Percentiles rank a stretch among this genome's conserved stretches.
phyloP scores from a whole-genome alignment of 2,113 vertebrate species.

The Loxodonta africana region DNA sequence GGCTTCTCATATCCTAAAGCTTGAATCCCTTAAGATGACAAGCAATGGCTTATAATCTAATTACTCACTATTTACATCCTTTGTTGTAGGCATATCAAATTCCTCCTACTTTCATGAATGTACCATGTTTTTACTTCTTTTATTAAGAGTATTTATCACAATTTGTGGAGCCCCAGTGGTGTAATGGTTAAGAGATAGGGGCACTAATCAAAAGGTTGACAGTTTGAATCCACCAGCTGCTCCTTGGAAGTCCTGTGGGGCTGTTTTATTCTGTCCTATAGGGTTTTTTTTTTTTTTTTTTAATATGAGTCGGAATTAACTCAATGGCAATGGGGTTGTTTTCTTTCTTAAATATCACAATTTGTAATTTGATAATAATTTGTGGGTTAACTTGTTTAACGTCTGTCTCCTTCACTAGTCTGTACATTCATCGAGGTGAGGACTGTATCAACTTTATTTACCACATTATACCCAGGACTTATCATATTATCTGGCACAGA shows the following conservation, averaged over 20 bases:
- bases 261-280: too few species aligned
- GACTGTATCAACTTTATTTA: background rate
- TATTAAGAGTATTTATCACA: background rate
- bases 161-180: too few species aligned
- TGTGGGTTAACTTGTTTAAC: background rate
- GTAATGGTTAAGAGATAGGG: too few species aligned
- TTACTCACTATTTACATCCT: background rate
- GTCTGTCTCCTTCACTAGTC: background rate
- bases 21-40: background rate
- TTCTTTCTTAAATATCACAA: background rate
- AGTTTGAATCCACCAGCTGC: too few species aligned
- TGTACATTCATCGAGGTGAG: background rate
- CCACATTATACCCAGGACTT: background rate
- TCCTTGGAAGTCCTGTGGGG: too few species aligned
- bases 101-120: background rate
- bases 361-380: conserved; percentile 31
- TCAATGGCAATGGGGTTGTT: too few species aligned
- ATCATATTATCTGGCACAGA: background rate
- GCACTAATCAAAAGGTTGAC: too few species aligned
- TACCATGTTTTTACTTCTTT: background rate
- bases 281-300: too few species aligned
- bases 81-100: background rate
- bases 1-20: background rate
- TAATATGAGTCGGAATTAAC: too few species aligned
- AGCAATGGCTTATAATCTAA: background rate